These are phyloP conservation scores for Ophion ventricosus DNA, from an alignment of 2,888 invertebrate genomes.

Conservation along the genomic window DNA sequence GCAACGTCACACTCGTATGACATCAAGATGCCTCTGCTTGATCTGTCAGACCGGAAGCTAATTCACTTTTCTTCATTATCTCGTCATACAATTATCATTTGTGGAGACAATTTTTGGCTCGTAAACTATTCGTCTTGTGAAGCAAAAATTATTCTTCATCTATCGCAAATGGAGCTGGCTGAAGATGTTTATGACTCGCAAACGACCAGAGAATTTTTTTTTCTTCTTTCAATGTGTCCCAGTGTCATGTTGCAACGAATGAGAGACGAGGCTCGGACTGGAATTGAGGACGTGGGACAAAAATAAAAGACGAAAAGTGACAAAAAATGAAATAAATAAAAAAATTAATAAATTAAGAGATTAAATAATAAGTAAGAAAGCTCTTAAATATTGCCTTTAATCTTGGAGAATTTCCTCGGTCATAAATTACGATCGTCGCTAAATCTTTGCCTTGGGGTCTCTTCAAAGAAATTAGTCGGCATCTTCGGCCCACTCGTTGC, in stretches of 20 bases:
- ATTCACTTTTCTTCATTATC: neutral
- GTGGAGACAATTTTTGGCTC: neutral
- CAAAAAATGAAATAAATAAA: neutral
- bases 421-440: neutral
- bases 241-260: neutral
- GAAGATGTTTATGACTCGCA: neutral
- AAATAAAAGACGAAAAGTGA: neutral
- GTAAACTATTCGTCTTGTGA: neutral
- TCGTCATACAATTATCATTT: neutral
- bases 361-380: too few species aligned
- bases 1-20: too few species aligned
- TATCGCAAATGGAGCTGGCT: neutral
- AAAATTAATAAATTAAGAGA: too few species aligned
- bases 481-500: too few species aligned
- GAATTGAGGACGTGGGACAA: neutral
- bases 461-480: neutral
- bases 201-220: neutral
- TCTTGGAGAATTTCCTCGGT: neutral
- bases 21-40: neutral
- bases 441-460: neutral
- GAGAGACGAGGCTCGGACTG: neutral
- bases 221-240: neutral
- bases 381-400: neutral
- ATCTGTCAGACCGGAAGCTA: neutral
- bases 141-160: neutral